phyloP scores from a whole-genome alignment of 2,797 vertebrate species.

The Sparidentex hasta region DNA sequence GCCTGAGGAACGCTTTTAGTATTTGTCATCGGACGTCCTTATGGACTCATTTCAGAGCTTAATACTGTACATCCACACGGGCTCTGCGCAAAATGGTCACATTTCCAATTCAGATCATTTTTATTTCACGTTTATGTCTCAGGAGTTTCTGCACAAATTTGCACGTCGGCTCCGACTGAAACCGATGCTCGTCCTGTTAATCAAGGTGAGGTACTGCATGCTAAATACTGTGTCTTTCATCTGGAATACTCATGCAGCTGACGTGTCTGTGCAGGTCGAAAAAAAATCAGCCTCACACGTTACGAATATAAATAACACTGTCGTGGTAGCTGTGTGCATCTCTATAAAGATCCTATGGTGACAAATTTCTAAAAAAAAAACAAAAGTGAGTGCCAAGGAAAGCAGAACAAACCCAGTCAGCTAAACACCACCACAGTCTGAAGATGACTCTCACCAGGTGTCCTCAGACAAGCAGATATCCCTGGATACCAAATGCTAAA shows the following conservation, averaged over 20 bases:
- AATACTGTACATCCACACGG: slow-evolving; percentile 16
- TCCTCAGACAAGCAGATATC: slow-evolving; percentile 65
- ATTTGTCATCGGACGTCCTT: slow-evolving; percentile 50
- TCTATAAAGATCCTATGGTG: slow-evolving; percentile 53
- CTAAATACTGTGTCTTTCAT: slow-evolving; percentile 37
- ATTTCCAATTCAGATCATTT: not conserved
- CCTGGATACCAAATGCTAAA: slow-evolving; percentile 84
- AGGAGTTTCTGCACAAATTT: slow-evolving; percentile 35
- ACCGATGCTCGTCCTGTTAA: slow-evolving; percentile 32
- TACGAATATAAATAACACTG: slow-evolving; percentile 74
- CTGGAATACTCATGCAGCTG: slow-evolving; percentile 27
- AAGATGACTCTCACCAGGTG: slow-evolving; percentile 69
- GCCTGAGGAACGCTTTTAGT: slow-evolving; percentile 57
- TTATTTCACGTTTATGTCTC: slow-evolving; percentile 20
- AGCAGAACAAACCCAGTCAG: slow-evolving; percentile 67
- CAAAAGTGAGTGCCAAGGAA: slow-evolving; percentile 59
- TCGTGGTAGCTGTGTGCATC: slow-evolving; percentile 60
- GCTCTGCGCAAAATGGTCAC: slow-evolving; percentile 1
- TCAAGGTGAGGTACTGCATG: slow-evolving; percentile 31
- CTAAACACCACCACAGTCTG: slow-evolving; percentile 66
- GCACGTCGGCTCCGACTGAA: slow-evolving; percentile 29
- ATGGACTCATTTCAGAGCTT: slow-evolving; percentile 21
- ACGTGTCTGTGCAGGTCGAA: slow-evolving; percentile 32
- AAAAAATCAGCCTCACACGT: slow-evolving; percentile 45
- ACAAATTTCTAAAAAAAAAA: slow-evolving; percentile 39